Base-by-base conservation (phyloP, 2,888 invertebrate species). In the Fabriciana adippe region DNA sequence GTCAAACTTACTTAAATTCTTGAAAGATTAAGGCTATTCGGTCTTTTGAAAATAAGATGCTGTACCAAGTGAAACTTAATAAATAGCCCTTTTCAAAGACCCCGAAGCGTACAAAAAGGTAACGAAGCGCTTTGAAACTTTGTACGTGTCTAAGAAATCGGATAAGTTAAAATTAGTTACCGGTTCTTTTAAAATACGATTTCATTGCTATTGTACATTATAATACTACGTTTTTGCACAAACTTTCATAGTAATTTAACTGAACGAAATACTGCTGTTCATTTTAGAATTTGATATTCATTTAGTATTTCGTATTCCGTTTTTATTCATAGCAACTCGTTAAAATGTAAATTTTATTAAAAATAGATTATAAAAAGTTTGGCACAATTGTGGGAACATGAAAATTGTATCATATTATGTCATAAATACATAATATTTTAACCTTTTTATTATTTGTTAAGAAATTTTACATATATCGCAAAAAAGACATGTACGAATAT, bases 91-190 rank as follows among this genome's bases (percentile, higher is more conserved):
- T n/a, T 56, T 45, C 64, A 64, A 66, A 62, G n/a, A 51, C 14
- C 14, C 15, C 15, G 26, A 64, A 57, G 41, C 47, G 53, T 50
- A 50, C 67, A 48, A 57, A 64, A 62, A 62, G 50, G 61, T 62
- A 54, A 57, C 60, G 57, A 67, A 67, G 64, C 70, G 70, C 71
- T 73, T 72, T 60, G 62, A 67, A 73, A 69, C 74, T 70, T 69
- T 68, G 67, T 47, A 62, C 61, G 48, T 67, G 71, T 54, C 72
- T 75, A 70, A 74, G 74, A 74, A 74, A 74, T 73, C 67, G 71
- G 67, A 62, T 60, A 74, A 75, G 73, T 74, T 75, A 60, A 71
- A 76, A 77, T 77, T 74, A 76, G 71, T 73, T 72, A 61, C 66
- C 61, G n/a, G 55, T 35, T 59, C n/a, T 45, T 65, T 16, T 50